Evolutionary conservation across 2,113 vertebrate genomes (phyloP), one percentile per base, ranked within the genome.

Genomic region (Hystrix brachyura): DNA sequence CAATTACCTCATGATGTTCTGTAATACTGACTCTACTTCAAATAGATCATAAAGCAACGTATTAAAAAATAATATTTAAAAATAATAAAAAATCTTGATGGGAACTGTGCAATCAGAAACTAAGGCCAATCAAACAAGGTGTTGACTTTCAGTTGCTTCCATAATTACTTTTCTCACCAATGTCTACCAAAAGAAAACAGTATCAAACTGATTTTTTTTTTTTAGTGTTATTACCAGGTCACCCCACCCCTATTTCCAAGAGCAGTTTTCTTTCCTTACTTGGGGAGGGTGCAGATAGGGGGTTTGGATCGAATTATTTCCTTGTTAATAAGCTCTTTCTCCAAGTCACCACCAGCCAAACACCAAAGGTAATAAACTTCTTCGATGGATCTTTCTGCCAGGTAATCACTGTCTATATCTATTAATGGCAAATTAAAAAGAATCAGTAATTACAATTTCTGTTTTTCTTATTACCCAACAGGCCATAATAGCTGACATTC

Each of bases 281-380:
- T 99, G n/a, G 99, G 99, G 82, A 99, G 99, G 0, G 99, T 99
- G 98, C 99, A 99, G 98, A 99, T 97, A 21, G 99, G 99, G 91
- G 99, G 99, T 98, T 99, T 99, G 88, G 99, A 99, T 94, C 99
- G 99, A 98, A 99, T 99, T 83, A 99, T 99, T 98, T 99, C 99
- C 97, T 99, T 99, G 98, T 99, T 99, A 97, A 99, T 99, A 95
- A 99, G 99, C 87, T 99, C 99, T 98, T 99, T 99, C 98, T 99
- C 99, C 97, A 99, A 98, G 98, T 99, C 99, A 97, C 99, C 99
- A 91, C 99, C 99, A 72, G 99, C 99, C 97, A 99, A 98, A 98
- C 99, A 99, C 99, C 99, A 99, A 95, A 99, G 99, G 98, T 99
- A 98, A 99, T 99, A 99, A 51, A 99, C 99, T 97, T 99, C 99